phyloP scores from a whole-genome alignment of 2,888 invertebrate species.

The Heliconius charithonia region DNA sequence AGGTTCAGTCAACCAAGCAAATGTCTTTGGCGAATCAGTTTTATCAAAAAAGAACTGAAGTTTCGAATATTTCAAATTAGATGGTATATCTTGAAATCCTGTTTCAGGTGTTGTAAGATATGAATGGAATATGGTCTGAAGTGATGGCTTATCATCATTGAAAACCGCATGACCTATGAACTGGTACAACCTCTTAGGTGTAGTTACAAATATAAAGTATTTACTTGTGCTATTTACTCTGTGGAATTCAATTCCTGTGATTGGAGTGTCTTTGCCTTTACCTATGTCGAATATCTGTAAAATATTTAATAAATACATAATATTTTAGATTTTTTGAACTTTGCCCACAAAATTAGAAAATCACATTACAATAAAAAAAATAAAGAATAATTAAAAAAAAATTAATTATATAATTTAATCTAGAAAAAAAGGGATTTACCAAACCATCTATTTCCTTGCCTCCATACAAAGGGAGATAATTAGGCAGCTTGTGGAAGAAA shows the following conservation, averaged over 20 bases:
- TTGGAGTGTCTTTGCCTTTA: constrained; percentile 89
- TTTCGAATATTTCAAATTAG: constrained; percentile 89
- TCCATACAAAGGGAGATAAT: constrained; percentile 89
- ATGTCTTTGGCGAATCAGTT: constrained; percentile 87
- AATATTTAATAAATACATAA: not conserved
- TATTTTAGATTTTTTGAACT: not conserved
- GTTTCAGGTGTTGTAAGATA: constrained; percentile 89
- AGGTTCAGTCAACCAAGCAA: constrained; percentile 94
- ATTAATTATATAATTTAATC: not conserved
- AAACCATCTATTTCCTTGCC: constrained; percentile 89
- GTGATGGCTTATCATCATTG: constrained; percentile 89
- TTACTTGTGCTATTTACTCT: constrained; percentile 87
- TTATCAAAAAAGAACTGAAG: constrained; percentile 90
- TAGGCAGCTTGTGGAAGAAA: constrained; percentile 86
- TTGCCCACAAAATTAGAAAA: not conserved
- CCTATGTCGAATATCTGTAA: constrained; percentile 94
- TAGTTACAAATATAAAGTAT: constrained; percentile 93
- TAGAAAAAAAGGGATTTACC: constrained; percentile 74
- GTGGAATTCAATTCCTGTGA: constrained; percentile 94
- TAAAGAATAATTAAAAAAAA: not conserved
- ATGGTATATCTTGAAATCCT: constrained; percentile 88
- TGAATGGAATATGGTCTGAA: constrained; percentile 90
- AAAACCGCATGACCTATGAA: constrained; percentile 90
- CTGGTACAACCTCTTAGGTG: constrained; percentile 92
- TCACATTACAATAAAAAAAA: not conserved